These are phyloP conservation scores for Falco punctatus DNA, from an alignment of 2,113 vertebrate species.

Conservation along the genomic window DNA sequence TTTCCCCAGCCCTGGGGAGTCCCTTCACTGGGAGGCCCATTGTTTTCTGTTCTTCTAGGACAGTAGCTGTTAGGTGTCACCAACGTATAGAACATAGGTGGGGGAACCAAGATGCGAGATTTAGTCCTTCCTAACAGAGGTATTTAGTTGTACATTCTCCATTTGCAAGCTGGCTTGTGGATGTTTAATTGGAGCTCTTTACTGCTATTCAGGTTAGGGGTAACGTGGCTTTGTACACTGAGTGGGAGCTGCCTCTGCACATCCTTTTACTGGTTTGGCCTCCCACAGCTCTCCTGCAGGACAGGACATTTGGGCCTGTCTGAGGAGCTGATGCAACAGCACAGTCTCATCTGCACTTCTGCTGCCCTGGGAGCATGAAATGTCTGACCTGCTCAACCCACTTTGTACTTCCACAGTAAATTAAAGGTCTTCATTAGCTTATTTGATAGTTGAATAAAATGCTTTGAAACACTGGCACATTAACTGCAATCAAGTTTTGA, in stretches of 20 bases:
- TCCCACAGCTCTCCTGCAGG: not conserved
- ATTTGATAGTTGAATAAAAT: conserved; percentile 50
- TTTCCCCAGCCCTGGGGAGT: not conserved
- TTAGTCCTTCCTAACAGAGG: not conserved
- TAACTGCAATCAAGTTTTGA: conserved; percentile 53
- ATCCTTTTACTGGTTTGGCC: not conserved
- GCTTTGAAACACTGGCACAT: conserved; percentile 34
- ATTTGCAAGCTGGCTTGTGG: not conserved
- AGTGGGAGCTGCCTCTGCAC: not conserved
- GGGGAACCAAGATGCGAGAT: not conserved
- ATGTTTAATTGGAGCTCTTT: not conserved
- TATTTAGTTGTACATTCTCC: not conserved
- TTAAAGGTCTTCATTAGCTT: conserved; percentile 55
- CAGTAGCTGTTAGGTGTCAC: not conserved
- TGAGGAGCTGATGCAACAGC: not conserved
- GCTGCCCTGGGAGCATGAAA: not conserved
- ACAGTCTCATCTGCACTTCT: not conserved
- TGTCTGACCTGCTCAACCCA: not conserved
- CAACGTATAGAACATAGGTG: not conserved
- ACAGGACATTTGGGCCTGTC: not conserved
- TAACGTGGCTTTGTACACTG: not conserved
- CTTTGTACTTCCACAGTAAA: conserved; percentile 39
- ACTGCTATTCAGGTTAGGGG: not conserved
- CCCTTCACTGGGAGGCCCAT: not conserved
- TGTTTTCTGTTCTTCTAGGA: not conserved